These are phyloP conservation scores for Hypena proboscidalis DNA, from an alignment of 2,888 invertebrate genomes.

Conservation along the genomic window DNA sequence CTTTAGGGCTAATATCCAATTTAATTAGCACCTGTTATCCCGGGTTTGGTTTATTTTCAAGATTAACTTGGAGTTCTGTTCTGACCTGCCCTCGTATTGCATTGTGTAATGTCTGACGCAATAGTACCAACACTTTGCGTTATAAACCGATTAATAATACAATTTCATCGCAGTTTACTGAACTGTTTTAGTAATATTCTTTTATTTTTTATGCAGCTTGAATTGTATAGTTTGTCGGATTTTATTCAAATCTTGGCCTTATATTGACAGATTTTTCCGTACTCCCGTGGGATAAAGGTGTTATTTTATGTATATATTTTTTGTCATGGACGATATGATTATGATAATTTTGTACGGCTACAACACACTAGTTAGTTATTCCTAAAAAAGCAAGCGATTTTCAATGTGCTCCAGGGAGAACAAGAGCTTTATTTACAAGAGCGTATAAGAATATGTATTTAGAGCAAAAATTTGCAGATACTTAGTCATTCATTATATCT, in stretches of 20 bases:
- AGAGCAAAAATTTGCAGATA: background rate
- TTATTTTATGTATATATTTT: no score
- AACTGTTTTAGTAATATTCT: slow-evolving; percentile 22
- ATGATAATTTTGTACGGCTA: no score
- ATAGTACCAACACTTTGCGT: slow-evolving; percentile 45
- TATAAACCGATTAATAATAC: slow-evolving; percentile 23
- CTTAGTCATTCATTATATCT: slow-evolving; percentile 8
- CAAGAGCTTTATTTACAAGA: no score
- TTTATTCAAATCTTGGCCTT: slow-evolving; percentile 45
- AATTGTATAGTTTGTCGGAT: slow-evolving; percentile 36
- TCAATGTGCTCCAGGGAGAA: no score
- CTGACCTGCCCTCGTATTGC: slow-evolving; percentile 39
- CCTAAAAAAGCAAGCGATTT: no score
- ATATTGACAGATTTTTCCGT: slow-evolving; percentile 41
- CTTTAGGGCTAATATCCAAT: slow-evolving; percentile 9
- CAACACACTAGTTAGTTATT: no score
- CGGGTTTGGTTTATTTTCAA: slow-evolving; percentile 17
- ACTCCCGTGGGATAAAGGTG: no score
- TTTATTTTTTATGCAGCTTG: slow-evolving; percentile 34
- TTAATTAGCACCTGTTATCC: slow-evolving; percentile 16
- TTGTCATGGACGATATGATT: no score
- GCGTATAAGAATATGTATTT: no score
- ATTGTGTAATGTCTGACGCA: slow-evolving; percentile 64
- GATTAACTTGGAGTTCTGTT: slow-evolving; percentile 31
- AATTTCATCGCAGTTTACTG: slow-evolving; percentile 26